Conservation (phyloP, 2,797 vertebrate species). For the Apogon talboti region DNA sequence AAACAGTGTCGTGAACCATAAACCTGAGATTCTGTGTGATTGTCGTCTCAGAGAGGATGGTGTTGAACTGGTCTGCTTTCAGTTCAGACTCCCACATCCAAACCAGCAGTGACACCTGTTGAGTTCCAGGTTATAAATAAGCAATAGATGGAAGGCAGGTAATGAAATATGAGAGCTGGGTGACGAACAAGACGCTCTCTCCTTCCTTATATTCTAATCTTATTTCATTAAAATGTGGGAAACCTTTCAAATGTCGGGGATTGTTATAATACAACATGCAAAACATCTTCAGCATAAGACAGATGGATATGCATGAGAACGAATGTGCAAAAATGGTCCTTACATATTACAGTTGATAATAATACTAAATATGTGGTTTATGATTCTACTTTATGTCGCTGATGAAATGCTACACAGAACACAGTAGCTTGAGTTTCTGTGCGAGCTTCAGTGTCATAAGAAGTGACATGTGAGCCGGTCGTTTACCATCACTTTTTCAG, state of each 20-base stretch:
- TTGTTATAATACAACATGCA: too few species aligned
- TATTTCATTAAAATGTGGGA: too few species aligned
- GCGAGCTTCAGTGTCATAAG: neutral
- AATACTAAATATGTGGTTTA: too few species aligned
- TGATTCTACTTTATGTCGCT: neutral
- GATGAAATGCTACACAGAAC: neutral
- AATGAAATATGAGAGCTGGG: slow-evolving; percentile 57
- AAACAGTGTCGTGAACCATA: slow-evolving; percentile 40
- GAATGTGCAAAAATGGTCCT: too few species aligned
- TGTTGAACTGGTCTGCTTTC: slow-evolving; percentile 18
- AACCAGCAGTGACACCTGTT: slow-evolving; percentile 57
- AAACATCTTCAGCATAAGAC: neutral
- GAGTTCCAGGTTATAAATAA: slow-evolving; percentile 63
- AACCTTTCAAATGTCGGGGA: too few species aligned
- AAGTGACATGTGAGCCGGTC: neutral
- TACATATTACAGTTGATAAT: too few species aligned
- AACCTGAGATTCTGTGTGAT: neutral
- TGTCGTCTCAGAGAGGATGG: slow-evolving; percentile 1
- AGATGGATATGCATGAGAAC: too few species aligned
- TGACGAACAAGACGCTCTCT: neutral
- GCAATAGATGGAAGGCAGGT: slow-evolving; percentile 46
- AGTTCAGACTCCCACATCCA: slow-evolving; percentile 22
- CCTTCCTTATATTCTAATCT: neutral
- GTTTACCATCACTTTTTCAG: neutral
- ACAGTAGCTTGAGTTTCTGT: neutral